Base-by-base conservation (phyloP, 1,140 invertebrate genomes). In the Lepeophtheirus salmonis region DNA sequence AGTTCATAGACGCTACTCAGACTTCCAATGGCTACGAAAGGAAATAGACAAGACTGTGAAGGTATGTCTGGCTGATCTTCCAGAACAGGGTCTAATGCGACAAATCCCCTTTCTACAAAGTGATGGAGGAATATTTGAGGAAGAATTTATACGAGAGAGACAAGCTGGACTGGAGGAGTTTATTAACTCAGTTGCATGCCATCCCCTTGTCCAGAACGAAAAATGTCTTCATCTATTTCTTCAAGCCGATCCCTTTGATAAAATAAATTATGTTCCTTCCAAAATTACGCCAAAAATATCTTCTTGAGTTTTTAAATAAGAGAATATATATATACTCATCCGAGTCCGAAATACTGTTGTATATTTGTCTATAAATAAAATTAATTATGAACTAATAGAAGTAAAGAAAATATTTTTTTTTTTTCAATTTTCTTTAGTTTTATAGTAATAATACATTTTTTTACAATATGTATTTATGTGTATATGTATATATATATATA, bases 81-180 rank as follows among this genome's bases (percentile, higher is more conserved):
- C 78, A n/a, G 74, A 76, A 49, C 78, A 78, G 68, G 75, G 76
- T 3, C 71, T 75, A 65, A 77, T 77, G 63, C 64, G 75, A 64
- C 77, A 79, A 64, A 64, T 80, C 24, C 78, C 79, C 23, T 78
- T 79, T 64, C 68, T 78, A n/a, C 56, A 41, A 14, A 66, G 67
- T 17, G 78, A 80, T 67, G 78, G 80, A 68, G 78, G 79, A 4
- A 77, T 80, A 58, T 79, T 77, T 70, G 78, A 80, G 63, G 75
- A 77, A 60, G 76, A 77, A 51, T 79, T 79, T 65, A 78, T 79
- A 63, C 78, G 80, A 64, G 76, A 77, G 21, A 67, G 78, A 61
- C 65, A 75, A 48, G 76, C 76, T 68, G 76, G 75, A 50, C 65
- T 79, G 14, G 78, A 79, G 69, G 66, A 70, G 59, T 79, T 79